phyloP scores from a whole-genome alignment of 2,888 invertebrate species.

The Omphaloscelis lunosa region DNA sequence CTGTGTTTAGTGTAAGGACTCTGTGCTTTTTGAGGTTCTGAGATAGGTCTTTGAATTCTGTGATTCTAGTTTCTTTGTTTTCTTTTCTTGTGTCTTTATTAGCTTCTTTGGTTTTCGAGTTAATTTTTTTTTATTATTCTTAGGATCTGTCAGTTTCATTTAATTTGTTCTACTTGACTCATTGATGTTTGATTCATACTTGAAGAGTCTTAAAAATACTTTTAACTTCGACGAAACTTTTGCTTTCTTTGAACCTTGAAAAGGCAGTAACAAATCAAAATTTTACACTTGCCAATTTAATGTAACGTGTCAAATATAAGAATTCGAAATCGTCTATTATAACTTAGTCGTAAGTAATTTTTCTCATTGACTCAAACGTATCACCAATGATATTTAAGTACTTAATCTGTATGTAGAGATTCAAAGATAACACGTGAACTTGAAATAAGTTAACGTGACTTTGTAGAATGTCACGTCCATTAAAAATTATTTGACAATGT shows the following conservation, averaged over 20 bases:
- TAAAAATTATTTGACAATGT: conserved; percentile 15
- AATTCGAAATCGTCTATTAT: conserved; percentile 58
- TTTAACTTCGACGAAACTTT: not conserved
- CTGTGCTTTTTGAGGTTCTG: conserved; percentile 40
- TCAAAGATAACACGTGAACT: conserved; percentile 28
- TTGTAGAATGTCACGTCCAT: conserved; percentile 35
- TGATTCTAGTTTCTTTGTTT: not conserved
- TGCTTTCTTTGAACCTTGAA: conserved; percentile 33
- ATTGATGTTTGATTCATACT: not conserved
- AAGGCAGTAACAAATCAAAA: conserved; percentile 42
- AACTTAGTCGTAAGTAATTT: conserved; percentile 66
- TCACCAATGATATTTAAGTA: conserved; percentile 70
- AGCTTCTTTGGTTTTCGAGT: not conserved
- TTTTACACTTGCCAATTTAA: conserved; percentile 69
- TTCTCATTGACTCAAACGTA: conserved; percentile 70
- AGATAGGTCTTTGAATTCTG: not conserved
- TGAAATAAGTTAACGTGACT: conserved; percentile 30
- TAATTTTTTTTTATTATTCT: not conserved
- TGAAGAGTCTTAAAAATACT: no score
- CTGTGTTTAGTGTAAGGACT: conserved; percentile 48
- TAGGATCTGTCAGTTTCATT: not conserved
- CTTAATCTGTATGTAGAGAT: conserved; percentile 66
- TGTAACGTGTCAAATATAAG: conserved; percentile 64
- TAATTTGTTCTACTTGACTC: not conserved
- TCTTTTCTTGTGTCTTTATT: not conserved